Evolutionary conservation across 2,888 invertebrate genomes (phyloP), one percentile per base, ranked within the genome.

Genomic region (Amblyteles armatorius): DNA sequence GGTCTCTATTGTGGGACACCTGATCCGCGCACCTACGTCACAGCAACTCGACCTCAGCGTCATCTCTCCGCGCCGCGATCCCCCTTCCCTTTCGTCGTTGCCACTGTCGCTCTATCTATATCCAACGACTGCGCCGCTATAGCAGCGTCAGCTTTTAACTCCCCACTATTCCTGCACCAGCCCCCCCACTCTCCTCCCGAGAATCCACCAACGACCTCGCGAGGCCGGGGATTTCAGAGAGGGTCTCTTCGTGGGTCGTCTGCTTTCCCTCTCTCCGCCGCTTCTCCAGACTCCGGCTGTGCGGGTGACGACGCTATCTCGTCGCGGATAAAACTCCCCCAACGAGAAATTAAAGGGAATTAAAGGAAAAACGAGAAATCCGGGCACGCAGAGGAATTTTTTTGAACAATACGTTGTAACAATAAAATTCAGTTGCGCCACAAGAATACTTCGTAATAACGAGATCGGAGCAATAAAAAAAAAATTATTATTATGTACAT

Each of bases 11-110:
- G 19, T 11, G 13, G 60, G 60, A 44, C 71, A 67, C 82, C 67
- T 82, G 68, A 68, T 68, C 68, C 82, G 73, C 82, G 72, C 78
- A 82, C 50, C 82, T 82, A 82, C 82, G 82, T 82, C 78, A 78
- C 68, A n/a, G 52, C 57, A 79, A 19, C 65, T 36, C 50, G 60
- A 69, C 36, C 80, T 16, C 40, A 63, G 52, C 82, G 63, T 82
- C 77, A 82, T 71, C 72, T 40, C 6, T 19, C 26, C 55, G 26
- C 60, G 72, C 26, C 33, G 60, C 29, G 60, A 55, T 67, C 52
- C 57, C 44, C 29, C 60, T 63, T 63, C 33, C 29, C 33, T 33
- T n/a, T 63, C 29, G 16, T 6, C 16, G 13, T 63, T n/a, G 29
- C 60, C 16, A 63, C 60, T 63, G 29, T n/a, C 29, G 16, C 29